A percentile compares a stretch with the other conserved stretches of the same genome.
These are phyloP conservation scores for Noctua janthe DNA, from an alignment of 2,888 invertebrate species.

Conservation along the genomic window DNA sequence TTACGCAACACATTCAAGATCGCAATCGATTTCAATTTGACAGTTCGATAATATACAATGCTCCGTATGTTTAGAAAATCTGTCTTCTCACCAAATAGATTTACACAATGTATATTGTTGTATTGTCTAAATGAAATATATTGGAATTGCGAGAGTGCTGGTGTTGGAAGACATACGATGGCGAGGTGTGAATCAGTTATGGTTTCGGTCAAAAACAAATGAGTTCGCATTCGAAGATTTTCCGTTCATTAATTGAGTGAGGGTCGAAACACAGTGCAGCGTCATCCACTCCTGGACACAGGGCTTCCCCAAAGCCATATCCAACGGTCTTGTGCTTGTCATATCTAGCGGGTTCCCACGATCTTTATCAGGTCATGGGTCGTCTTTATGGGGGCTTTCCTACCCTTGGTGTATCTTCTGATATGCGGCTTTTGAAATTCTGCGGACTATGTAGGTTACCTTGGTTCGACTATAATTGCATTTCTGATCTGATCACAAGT, in stretches of 20 bases:
- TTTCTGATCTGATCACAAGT: no score
- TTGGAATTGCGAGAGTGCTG: neutral
- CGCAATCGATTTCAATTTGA: slow-evolving; percentile 22
- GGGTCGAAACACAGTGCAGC: neutral
- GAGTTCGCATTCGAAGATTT: neutral
- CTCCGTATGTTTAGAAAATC: slow-evolving; percentile 33
- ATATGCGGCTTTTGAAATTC: no score
- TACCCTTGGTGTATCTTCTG: no score
- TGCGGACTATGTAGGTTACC: no score
- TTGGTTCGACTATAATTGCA: no score
- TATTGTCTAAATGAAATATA: slow-evolving; percentile 9
- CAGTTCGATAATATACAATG: slow-evolving; percentile 11
- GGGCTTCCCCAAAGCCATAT: neutral
- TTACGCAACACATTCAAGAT: slow-evolving; percentile 3
- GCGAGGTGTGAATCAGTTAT: neutral
- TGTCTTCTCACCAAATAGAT: slow-evolving; percentile 30
- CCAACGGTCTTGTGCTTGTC: neutral
- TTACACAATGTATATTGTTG: slow-evolving; percentile 30
- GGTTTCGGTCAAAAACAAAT: slow-evolving; percentile 12
- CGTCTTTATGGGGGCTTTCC: no score
- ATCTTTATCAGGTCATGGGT: no score
- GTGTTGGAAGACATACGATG: neutral
- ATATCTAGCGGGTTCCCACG: neutral
- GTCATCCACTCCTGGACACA: neutral
- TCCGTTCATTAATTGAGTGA: neutral